A percentile compares a stretch with the other conserved stretches of the same genome.
phyloP scores from a whole-genome alignment of 2,113 vertebrate genomes.

The Pollimyrus isidori region DNA sequence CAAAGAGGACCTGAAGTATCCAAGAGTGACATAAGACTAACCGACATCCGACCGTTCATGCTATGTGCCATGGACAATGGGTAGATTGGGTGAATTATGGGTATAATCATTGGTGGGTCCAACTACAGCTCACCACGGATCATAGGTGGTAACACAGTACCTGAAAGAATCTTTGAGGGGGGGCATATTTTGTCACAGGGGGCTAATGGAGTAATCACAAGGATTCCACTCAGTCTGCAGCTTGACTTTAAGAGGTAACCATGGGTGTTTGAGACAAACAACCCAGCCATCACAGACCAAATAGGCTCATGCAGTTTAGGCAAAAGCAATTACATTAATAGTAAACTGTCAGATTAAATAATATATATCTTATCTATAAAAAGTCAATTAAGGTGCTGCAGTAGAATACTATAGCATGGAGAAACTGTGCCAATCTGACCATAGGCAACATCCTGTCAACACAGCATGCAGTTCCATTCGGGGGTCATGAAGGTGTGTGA shows the following conservation, averaged over 20 bases:
- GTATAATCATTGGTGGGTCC: constrained; percentile 4
- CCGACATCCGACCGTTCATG: background rate
- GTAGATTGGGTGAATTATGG: background rate
- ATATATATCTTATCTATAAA: background rate
- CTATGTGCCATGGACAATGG: background rate
- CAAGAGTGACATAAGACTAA: background rate
- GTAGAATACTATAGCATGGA: background rate
- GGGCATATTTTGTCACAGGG: background rate
- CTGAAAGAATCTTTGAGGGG: background rate
- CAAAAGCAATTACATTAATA: background rate
- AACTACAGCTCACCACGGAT: background rate
- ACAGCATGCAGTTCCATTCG: background rate
- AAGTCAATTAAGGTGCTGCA: background rate
- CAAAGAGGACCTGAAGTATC: background rate
- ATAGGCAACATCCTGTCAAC: background rate
- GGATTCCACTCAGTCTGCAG: background rate
- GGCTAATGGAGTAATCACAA: background rate
- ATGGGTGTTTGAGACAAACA: background rate
- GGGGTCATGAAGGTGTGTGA: background rate
- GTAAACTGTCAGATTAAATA: background rate
- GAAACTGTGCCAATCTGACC: background rate
- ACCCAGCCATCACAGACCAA: background rate
- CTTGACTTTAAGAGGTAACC: background rate
- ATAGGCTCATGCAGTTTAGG: background rate
- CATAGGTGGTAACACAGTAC: background rate